Percentiles rank a stretch among this genome's conserved stretches.
Conservation (phyloP, 2,797 vertebrate genomes). For the Crypturellus tataupa region DNA sequence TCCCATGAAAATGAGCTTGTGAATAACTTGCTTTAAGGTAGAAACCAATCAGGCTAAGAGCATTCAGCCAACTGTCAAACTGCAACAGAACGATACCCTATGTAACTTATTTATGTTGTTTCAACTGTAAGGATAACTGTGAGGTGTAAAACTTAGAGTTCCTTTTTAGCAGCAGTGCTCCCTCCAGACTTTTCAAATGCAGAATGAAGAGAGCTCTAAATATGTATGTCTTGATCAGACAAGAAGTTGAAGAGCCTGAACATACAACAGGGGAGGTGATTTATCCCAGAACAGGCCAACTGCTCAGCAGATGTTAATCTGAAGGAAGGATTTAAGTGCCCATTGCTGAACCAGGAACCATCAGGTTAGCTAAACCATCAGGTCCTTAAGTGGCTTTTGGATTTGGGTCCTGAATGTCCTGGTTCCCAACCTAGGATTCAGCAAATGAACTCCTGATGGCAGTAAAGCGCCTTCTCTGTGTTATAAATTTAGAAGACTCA, state of each 20-base stretch:
- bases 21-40: neutral
- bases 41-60: neutral
- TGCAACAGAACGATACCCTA: neutral
- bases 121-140: neutral
- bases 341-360: neutral
- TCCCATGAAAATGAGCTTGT: neutral
- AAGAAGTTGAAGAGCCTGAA: neutral
- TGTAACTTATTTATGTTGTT: neutral
- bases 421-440: neutral
- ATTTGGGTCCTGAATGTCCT: neutral
- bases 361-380: neutral
- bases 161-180: neutral
- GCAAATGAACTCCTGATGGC: neutral
- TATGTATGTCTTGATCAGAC: neutral
- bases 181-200: neutral
- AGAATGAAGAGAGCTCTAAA: neutral
- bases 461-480: neutral
- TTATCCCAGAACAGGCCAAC: neutral
- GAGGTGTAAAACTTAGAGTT: neutral
- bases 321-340: neutral
- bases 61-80: neutral
- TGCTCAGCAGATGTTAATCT: neutral
- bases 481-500: neutral
- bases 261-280: neutral
- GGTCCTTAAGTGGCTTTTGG: neutral